Base-by-base conservation (phyloP, 2,797 vertebrate genomes). In the Serranus cabrilla region DNA sequence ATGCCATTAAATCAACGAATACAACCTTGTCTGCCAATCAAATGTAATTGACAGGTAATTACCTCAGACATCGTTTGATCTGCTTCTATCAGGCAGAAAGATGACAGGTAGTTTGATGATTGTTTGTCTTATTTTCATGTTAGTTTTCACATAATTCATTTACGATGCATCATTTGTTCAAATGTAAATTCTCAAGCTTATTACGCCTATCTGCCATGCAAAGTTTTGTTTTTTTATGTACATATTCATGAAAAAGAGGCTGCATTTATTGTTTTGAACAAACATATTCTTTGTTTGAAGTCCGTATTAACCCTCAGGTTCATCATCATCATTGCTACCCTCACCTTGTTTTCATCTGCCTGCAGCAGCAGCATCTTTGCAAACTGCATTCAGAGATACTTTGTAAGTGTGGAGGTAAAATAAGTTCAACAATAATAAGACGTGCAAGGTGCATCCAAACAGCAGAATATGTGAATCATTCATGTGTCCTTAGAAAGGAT, bases 401-500 rank as follows among this genome's bases (percentile, higher is more conserved):
- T 78, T 20, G 3, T 5, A 6, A 52, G 64, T 23, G 21, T 69
- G 42, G 46, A 64, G 37, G 55, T 18, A 51, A 56, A 69, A 65
- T 7, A 25, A 64, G 13, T 69, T 57, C 55, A 59, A 5, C 34
- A 31, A 67, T 57, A 82, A 70, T 23, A 54, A 49, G 76, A 75
- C 50, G 62, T 42, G 59, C 56, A 46, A 31, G 55, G 58, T 62
- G 76, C 76, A 76, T 52, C 50, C 21, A 78, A 50, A 78, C 62
- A 85, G 59, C 49, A 18, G 52, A 75, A 61, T 34, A 31, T 63
- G 65, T 84, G 60, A 81, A 66, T 79, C 74, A 76, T 81, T 78
- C 62, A 59, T 66, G 65, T 70, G 54, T 85, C 76, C 76, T 74
- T 18, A 71, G 68, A 80, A 74, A 75, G 59, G 66, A 80, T 60